Evolutionary conservation across 2,797 vertebrate species (phyloP), one percentile per base, ranked within the genome.

Genomic region (Danio albolineatus): DNA sequence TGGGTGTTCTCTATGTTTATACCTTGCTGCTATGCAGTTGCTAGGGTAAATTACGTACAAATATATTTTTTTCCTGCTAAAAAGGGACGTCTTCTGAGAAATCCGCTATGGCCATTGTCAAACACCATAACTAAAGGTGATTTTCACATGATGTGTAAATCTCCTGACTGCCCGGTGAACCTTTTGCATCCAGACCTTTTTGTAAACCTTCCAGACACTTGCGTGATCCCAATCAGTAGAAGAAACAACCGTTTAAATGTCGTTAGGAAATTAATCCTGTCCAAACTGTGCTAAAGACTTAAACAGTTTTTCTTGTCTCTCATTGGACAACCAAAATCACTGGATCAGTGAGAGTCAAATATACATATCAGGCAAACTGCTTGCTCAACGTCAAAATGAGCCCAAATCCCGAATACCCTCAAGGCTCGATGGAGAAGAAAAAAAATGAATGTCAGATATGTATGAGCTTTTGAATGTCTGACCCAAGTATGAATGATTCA

Each of bases 401-500:
- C 53, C 12, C 38, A 57, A 19, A 21, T 14, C 10, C 7, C 0
- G 13, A 72, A 57, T 54, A 69, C 12, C 1, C 51, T 36, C 69
- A 19, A 12, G 39, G 21, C 38, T 43, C 43, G 39, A 46, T 76
- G 51, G 3, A 28, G n/a, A n/a, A n/a, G n/a, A 28, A 28, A 28
- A n/a, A 17, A 56, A 56, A 17, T 41, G 4, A 7, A 36, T 41
- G 46, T 57, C 10, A 75, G 0, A 53, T 43, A 66, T 56, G 21
- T 56, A 14, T 46, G 46, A 41, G 21, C 0, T 57, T 17, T 56
- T 16, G 10, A 56, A 60, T 51, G 38, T 36, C 51, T 43, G 51
- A 67, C 61, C 21, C 49, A 61, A 17, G 51, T 69, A 66, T 71
- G 36, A 75, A 75, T 82, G 72, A 82, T 69, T 72, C 73, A 56